Percentiles rank a stretch among this genome's conserved stretches.
Evolutionary conservation across 2,113 vertebrate species (phyloP).

Genomic region (Sciurus niger): DNA sequence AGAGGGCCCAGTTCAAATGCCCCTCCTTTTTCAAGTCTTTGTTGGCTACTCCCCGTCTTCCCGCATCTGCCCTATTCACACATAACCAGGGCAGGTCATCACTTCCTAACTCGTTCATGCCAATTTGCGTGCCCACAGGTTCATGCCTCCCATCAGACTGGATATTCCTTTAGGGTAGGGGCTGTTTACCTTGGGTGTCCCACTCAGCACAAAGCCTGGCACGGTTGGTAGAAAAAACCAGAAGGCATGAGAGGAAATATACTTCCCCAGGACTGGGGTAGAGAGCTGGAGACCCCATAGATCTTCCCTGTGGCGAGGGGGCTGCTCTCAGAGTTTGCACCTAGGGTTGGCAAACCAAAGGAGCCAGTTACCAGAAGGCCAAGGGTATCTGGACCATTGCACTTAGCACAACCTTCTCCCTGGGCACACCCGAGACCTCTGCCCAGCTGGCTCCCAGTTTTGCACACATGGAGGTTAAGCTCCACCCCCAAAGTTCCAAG

Average conservation of each 20-base stretch:
- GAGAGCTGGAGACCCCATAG: background rate
- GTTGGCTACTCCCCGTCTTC: background rate
- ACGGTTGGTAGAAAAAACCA: background rate
- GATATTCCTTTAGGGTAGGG: background rate
- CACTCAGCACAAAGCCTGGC: background rate
- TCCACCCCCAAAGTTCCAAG: background rate
- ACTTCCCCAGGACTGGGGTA: background rate
- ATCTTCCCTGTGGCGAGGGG: background rate
- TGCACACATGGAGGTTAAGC: background rate
- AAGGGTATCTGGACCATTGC: fast-evolving
- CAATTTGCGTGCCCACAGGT: fast-evolving
- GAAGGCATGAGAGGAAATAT: background rate
- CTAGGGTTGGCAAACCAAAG: background rate
- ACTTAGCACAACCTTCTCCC: background rate
- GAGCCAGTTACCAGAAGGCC: background rate
- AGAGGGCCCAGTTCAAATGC: background rate
- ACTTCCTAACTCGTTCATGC: background rate
- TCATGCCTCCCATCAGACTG: background rate
- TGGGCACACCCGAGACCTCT: background rate
- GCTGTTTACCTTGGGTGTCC: background rate
- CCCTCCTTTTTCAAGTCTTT: background rate
- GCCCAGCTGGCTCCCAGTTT: background rate
- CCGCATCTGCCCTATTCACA: background rate
- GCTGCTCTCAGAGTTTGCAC: background rate
- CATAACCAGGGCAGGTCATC: background rate